Base-by-base conservation (phyloP, 2,797 vertebrate genomes). In the Melopsittacus undulatus region DNA sequence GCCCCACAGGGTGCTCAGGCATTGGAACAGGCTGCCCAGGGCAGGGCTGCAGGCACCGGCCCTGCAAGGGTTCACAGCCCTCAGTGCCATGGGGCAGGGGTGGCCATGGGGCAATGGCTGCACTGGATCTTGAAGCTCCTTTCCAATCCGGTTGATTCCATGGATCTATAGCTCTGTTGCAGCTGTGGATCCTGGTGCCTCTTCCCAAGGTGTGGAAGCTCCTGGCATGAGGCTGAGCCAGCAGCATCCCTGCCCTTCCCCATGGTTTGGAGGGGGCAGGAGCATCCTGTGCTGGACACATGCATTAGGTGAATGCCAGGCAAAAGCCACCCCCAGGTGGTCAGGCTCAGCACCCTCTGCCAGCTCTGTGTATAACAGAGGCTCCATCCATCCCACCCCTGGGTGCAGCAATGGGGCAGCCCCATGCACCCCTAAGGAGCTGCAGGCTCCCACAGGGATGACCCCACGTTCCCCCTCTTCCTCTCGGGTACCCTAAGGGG, bases 401-500 rank as follows among this genome's bases (percentile, higher is more conserved):
- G 73, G 23, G n/a, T 66, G 29, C 67, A 32, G 54, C 54, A n/a
- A n/a, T 56, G 32, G 54, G 54, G 32, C 54, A n/a, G 32, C 54
- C 54, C 22, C 54, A n/a, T 56, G 21, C 42, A 29, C 49, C 69
- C 61, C 16, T 12, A 10, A 19, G 3, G 17, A 18, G 38, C 75
- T 15, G 10, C 61, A 40, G 34, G 61, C 42, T 40, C 26, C 12
- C 22, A 43, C 11, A 3, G 32, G 27, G 14, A 19, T 15, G 26
- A 12, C 9, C 32, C 45, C 61, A 5, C 23, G 4, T 38, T 62
- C 51, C 22, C 38, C 0, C 1, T 54, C 36, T 40, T 30, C 59
- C 1, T 10, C 29, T 22, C 0, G 0, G 11, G n/a, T 27, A 22
- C 20, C 32, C 40, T 22, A 16, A 56, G 26, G 14, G 49, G 61